Evolutionary conservation across 2,113 vertebrate genomes (phyloP).

Genomic region (Cephalopterus ornatus): DNA sequence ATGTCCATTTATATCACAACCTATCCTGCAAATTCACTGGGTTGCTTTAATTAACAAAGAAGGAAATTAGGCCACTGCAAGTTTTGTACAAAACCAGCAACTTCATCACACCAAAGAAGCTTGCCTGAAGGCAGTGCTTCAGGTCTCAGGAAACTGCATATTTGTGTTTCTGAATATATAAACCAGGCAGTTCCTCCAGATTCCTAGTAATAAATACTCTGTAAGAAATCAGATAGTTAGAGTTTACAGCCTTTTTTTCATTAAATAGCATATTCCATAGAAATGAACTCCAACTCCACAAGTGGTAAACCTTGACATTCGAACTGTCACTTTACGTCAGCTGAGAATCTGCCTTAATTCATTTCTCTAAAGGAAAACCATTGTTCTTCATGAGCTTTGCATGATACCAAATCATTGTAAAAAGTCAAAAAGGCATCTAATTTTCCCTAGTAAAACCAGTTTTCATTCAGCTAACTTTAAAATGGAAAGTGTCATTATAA

Average conservation of each 20-base stretch:
- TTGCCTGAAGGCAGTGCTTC: background rate
- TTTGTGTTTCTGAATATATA: background rate
- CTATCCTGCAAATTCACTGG: background rate
- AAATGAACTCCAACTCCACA: background rate
- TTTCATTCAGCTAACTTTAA: background rate
- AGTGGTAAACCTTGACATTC: background rate
- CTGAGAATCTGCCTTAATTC: background rate
- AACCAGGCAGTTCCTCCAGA: background rate
- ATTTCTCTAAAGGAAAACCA: background rate
- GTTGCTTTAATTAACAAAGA: background rate
- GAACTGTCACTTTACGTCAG: background rate
- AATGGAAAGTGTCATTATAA: background rate
- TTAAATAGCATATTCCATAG: background rate
- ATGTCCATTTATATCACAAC: background rate
- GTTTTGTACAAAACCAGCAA: background rate
- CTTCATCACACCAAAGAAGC: background rate
- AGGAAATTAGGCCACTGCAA: background rate
- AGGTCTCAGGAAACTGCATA: background rate
- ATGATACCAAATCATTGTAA: background rate
- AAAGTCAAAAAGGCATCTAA: background rate
- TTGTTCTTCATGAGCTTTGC: background rate
- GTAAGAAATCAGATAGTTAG: background rate
- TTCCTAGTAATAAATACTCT: background rate
- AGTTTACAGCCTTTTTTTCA: background rate
- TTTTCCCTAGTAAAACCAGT: background rate